Percentiles rank a stretch among this genome's conserved stretches.
These are phyloP conservation scores for Cataglyphis altisquamis DNA, from an alignment of 2,888 invertebrate genomes.

Conservation along the genomic window DNA sequence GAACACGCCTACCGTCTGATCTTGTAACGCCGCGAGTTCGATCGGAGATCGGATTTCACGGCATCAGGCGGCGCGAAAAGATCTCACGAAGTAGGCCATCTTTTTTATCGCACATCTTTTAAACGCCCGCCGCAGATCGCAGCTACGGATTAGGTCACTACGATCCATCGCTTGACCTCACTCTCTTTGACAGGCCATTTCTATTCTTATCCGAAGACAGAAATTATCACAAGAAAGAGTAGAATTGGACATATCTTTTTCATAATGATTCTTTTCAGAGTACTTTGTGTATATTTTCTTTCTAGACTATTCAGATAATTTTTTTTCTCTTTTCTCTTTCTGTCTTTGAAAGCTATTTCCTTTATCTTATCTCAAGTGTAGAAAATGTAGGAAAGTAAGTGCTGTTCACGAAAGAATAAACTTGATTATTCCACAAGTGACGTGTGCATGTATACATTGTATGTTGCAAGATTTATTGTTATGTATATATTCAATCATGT, in stretches of 20 bases:
- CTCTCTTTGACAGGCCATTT: slow-evolving; percentile 49
- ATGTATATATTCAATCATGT: neutral
- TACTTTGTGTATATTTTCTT: slow-evolving; percentile 27
- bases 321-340: neutral
- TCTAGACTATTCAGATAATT: slow-evolving; percentile 19
- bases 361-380: slow-evolving; percentile 33
- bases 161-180: slow-evolving; percentile 55
- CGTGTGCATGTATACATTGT: neutral
- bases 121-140: slow-evolving; percentile 41
- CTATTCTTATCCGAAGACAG: slow-evolving; percentile 33
- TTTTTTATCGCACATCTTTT: slow-evolving; percentile 72
- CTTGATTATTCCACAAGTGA: slow-evolving; percentile 21
- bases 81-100: slow-evolving; percentile 67
- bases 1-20: slow-evolving; percentile 68
- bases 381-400: slow-evolving; percentile 18
- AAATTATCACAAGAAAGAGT: slow-evolving; percentile 24
- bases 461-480: neutral
- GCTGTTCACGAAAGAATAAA: slow-evolving; percentile 5
- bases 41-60: slow-evolving; percentile 71
- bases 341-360: slow-evolving; percentile 1
- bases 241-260: slow-evolving; percentile 17
- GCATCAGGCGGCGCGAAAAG: slow-evolving; percentile 50
- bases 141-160: slow-evolving; percentile 44
- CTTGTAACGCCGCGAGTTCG: slow-evolving; percentile 61
- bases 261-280: slow-evolving; percentile 37